Base-by-base conservation (phyloP, 2,888 invertebrate species). In the Plebejus argus region DNA sequence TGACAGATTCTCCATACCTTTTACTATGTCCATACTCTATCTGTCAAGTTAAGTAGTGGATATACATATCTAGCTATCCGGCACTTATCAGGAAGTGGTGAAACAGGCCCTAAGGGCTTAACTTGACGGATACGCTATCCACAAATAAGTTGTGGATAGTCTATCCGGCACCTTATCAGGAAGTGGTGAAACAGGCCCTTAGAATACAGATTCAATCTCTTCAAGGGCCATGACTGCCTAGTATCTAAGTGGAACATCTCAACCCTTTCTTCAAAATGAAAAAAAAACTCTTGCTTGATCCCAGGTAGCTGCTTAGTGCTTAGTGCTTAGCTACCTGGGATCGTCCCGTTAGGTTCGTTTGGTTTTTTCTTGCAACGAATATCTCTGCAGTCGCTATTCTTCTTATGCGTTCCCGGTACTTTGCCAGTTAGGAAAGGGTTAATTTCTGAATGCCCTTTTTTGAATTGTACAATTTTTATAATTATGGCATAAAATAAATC, bases 201-300 rank as follows among this genome's bases (percentile, higher is more conserved):
- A 58, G 10, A 20, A 58, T 58, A 58, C 10, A 79, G 79, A 80
- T 79, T 80, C 76, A 35, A 79, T 70, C 82, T 81, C 83, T 83
- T 82, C 76, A 74, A 77, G 72, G 81, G 77, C 83, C 82, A 86
- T 92, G 88, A 78, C 80, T 77, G 80, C 90, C 87, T 89, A 83
- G 90, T 92, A 86, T 78, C 81, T 82, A 90, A 88, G 84, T 87
- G 86, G 90, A 87, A 85, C 89, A 87, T 83, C 80, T 85, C 83
- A 88, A 86, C 86, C 84, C 87, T 86, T 90, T 84, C 49, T 10
- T 71, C 6, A 45, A 45, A 10, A 10, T 45, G 10, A 3, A 39
- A 45, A 3, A 45, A 35, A 12, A 45, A n/a, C n/a, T n/a, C n/a
- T n/a, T n/a, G n/a, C n/a, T n/a, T n/a, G n/a, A n/a, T n/a, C n/a